Base-by-base conservation (phyloP, 2,888 invertebrate species). In the Fragum whitleyi region DNA sequence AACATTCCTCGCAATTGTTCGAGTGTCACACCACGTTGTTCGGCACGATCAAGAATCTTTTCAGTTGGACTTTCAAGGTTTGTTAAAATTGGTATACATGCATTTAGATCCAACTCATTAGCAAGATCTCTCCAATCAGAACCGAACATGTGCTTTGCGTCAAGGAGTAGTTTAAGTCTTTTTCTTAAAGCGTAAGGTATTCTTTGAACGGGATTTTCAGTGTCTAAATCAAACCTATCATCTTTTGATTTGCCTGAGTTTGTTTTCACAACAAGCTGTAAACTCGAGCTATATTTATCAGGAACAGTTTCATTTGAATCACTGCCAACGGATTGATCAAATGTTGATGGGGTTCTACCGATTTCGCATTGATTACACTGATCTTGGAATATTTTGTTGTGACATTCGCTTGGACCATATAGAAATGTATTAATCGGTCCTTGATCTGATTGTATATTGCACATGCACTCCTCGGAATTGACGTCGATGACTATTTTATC, bases 41-140 rank as follows among this genome's bases (percentile, higher is more conserved):
- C 89, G 9, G 83, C 59, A 1, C 53, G n/a, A 26, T 83, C 74
- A 11, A 89, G 53, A 16, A 89, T 75, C 32, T 62, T 53, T 6
- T 85, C 85, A 11, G 88, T 88, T 14, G 88, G 88, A 79, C 81
- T 83, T 3, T 61, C 61, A 0, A 59, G 42, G 2, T 67, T 65
- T n/a, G 77, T 65, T 0, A 90, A 19, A 32, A 77, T 85, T 0
- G 79, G 81, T 57, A 90, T 88, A 26, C 70, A 83, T 2, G 55
- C 32, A 19, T 86, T 86, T 0, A 85, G 53, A 0, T 77, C 86
- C 21, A 90, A 59, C 19, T 61, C 69, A 6, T 82, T 74, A 0
- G 87, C 88, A 0, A 90, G 57, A 28, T 78, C 82, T 16, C 78
- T 75, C 90, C 90, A 90, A 39, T 89, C 83, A 14, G 80, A 78